These are phyloP conservation scores for Dryoscopus gambensis DNA, from an alignment of 2,113 vertebrate species.

Conservation along the genomic window DNA sequence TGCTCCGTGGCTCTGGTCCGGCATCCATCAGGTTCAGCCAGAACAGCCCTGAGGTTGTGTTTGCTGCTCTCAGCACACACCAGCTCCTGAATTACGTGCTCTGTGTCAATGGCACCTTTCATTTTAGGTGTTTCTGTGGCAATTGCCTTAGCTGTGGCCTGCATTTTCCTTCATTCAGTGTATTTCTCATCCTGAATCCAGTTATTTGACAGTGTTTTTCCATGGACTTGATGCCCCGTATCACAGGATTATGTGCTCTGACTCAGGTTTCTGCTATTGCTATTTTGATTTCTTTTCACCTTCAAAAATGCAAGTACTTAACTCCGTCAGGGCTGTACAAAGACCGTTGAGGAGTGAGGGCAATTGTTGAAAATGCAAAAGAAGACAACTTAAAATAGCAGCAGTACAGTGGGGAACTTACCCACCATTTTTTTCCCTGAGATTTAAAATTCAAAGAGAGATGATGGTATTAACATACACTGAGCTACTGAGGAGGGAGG, in stretches of 20 bases:
- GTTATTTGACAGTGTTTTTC: not conserved
- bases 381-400: conserved; percentile 5
- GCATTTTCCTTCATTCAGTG: not conserved
- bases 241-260: not conserved
- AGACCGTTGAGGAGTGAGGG: not conserved
- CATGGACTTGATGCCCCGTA: not conserved
- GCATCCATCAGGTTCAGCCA: not conserved
- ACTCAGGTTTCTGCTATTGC: not conserved
- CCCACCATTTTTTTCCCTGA: not conserved
- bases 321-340: not conserved
- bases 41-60: not conserved
- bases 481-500: not conserved
- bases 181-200: not conserved
- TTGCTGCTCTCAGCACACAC: not conserved
- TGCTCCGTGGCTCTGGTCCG: not conserved
- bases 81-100: not conserved
- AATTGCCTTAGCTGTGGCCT: not conserved
- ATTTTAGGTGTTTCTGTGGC: not conserved
- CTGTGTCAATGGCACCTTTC: not conserved
- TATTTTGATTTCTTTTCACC: not conserved
- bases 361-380: not conserved
- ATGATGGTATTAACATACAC: not conserved
- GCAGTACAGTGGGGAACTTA: not conserved
- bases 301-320: not conserved
- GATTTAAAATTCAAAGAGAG: not conserved